Base-by-base conservation (phyloP, 2,888 invertebrate genomes). In the Watsonalla binaria region DNA sequence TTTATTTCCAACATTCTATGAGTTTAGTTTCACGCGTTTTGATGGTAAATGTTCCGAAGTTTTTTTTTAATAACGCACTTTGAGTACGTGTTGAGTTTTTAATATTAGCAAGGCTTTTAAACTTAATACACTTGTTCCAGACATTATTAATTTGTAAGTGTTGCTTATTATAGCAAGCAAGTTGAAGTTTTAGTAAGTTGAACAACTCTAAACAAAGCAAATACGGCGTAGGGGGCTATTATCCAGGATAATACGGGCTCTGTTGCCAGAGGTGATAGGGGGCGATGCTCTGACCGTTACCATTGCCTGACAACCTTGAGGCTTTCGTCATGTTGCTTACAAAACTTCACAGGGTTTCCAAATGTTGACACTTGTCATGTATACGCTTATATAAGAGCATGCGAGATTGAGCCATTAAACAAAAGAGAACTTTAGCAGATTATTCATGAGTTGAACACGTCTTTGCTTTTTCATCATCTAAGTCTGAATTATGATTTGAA, bases 401-500 rank as follows among this genome's bases (percentile, higher is more conserved):
- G 51, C 59, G 48, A 62, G 61, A 63, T 63, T 60, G 62, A 62
- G 59, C 60, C 52, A 62, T 58, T 58, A 65, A 59, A 49, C 57
- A 59, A 57, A 51, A 56, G 60, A 59, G 66, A 68, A 71, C 59
- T 70, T 74, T 66, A 45, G 54, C 68, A 72, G 80, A 78, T 83
- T 82, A 86, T 86, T 86, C 86, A 82, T 77, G 75, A 80, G 74
- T 77, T 74, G 59, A 77, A 84, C 80, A 81, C 82, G 84, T 80
- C 80, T 82, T 78, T 76, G 83, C 85, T 86, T 85, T 84, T 85
- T 85, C 84, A 66, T 80, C 66, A 64, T 72, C 73, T 72, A 70
- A 76, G 76, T 81, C 72, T 57, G 73, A 80, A 82, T 85, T 83
- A 83, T 75, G 82, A 86, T 89, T 88, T 87, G 84, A 87, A 88